A percentile compares a stretch with the other conserved stretches of the same genome.
Evolutionary conservation across 2,113 vertebrate species (phyloP).

Genomic region (Notechis scutatus): DNA sequence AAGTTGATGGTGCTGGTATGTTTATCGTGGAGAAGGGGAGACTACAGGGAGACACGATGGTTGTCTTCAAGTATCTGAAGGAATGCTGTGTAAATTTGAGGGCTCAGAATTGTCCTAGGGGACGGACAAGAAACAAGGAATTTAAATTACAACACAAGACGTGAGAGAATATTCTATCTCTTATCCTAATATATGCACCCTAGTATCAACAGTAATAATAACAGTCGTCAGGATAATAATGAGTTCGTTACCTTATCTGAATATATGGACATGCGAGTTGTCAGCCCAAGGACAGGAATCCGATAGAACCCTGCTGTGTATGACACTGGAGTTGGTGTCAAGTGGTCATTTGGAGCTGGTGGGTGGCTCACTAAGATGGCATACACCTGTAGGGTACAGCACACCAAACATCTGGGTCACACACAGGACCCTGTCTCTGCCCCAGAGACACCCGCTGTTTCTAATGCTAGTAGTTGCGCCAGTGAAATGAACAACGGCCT

Average conservation of each 20-base stretch:
- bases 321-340: conserved; percentile 95
- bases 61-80: background rate
- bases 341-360: conserved; percentile 93
- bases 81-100: background rate
- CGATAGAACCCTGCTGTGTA: conserved; percentile 98
- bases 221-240: background rate
- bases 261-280: conserved; percentile 98
- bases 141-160: background rate
- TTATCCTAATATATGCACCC: background rate
- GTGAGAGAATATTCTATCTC: background rate
- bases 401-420: conserved; percentile 59
- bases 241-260: conserved; percentile 87
- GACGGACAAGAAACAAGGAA: background rate
- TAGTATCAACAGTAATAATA: background rate
- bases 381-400: conserved; percentile 82
- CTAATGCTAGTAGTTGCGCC: background rate
- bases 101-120: background rate
- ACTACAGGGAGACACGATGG: background rate
- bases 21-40: background rate
- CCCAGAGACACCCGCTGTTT: too few relatives aligned
- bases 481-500: background rate
- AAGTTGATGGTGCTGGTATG: background rate
- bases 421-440: background rate
- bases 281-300: conserved; percentile 94
- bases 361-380: conserved; percentile 98